Base-by-base conservation (phyloP, 2,113 vertebrate genomes). In the Theristicus caerulescens region DNA sequence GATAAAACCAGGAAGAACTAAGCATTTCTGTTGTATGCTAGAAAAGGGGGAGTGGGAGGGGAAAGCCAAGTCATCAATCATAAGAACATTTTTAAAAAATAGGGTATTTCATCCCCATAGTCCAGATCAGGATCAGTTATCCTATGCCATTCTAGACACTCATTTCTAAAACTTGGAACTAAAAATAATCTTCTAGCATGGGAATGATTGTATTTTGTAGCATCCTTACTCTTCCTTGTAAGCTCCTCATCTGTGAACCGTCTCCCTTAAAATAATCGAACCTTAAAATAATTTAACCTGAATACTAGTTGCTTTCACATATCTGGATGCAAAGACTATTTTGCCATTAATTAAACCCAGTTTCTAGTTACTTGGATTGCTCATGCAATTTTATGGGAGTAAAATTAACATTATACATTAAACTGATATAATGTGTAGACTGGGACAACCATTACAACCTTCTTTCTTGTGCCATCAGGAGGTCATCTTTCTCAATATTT, bases 131-230 rank as follows among this genome's bases (percentile, higher is more conserved):
- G 16, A 58, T 66, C 46, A 78, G 32, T 16, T 70, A 36, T 44
- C 9, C 24, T 51, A 49, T 0, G 2, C 11, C 21, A 61, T 62
- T 65, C 57, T 36, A 82, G 64, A 47, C 13, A 62, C 0, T n/a
- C 3, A 29, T 82, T 94, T 92, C 36, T 84, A 85, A 78, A 93
- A 52, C 8, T 86, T 24, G 21, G 29, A 81, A 78, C 7, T 62
- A 66, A 74, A 88, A 51, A 16, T 58, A 65, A n/a, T 31, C 17
- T 84, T 57, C 24, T 52, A 74, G 4, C 14, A 40, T 29, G 10
- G 1, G 1, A 70, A 61, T 74, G 7, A 74, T 9, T 1, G 0
- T 25, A 24, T n/a, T 69, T 55, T 65, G 9, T 47, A 54, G 6
- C 6, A 82, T 40, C 21, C 32, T 87, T 76, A 46, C 21, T 73